These are phyloP conservation scores for Leptinotarsa peninsularis DNA, from an alignment of 2,888 invertebrate species.

Conservation along the genomic window DNA sequence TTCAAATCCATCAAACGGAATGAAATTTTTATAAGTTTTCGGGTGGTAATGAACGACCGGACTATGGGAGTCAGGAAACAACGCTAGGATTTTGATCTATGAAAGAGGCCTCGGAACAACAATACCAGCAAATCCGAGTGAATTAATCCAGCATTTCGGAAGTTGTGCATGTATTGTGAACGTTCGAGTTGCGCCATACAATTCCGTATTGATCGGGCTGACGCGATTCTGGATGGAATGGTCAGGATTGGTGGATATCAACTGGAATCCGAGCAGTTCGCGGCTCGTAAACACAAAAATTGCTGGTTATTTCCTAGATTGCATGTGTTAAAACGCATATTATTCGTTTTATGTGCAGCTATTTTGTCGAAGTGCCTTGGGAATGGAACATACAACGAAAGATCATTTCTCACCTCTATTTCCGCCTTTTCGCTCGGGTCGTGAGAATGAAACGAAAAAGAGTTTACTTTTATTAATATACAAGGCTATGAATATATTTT, in stretches of 20 bases:
- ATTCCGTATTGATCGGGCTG: conserved; percentile 33
- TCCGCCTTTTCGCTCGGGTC: background rate
- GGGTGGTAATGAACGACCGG: background rate
- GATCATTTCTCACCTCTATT: conserved; percentile 21
- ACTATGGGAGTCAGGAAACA: background rate
- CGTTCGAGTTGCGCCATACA: conserved; percentile 36
- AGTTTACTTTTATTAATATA: background rate
- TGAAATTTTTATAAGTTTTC: background rate
- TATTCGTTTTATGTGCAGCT: conserved; percentile 23
- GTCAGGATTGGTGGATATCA: conserved; percentile 63
- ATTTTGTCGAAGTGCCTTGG: conserved; percentile 19
- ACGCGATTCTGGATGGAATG: conserved; percentile 51
- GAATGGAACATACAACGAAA: conserved; percentile 15
- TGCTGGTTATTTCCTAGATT: conserved; percentile 62
- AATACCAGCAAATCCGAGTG: conserved; percentile 20
- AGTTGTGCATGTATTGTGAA: conserved; percentile 35
- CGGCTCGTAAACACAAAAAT: conserved; percentile 64
- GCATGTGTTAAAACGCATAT: conserved; percentile 46
- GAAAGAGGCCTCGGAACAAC: background rate
- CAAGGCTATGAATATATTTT: background rate
- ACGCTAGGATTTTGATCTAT: background rate
- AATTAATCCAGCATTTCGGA: conserved; percentile 26
- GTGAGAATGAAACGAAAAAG: background rate
- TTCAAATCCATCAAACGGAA: background rate
- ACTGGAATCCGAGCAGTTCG: conserved; percentile 61